phyloP scores from a whole-genome alignment of 2,113 vertebrate species.

The Periophthalmus modestus region DNA sequence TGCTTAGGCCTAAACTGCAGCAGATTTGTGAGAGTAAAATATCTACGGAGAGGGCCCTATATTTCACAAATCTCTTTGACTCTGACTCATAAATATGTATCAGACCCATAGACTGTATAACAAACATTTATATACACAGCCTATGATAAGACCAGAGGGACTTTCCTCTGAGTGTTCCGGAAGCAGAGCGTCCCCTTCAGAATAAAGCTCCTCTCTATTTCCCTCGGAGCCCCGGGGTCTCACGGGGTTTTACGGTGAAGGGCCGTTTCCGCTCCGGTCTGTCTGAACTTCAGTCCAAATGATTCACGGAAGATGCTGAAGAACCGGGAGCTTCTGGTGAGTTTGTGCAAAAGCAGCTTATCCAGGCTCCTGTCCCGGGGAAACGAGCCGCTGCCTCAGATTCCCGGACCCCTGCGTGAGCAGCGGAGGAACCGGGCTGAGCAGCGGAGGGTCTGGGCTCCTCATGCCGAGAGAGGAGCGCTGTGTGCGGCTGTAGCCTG shows the following conservation, averaged over 20 bases:
- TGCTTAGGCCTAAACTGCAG: no score
- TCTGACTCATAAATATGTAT: no score
- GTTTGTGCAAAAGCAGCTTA: constrained; percentile 43
- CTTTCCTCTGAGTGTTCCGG: not conserved
- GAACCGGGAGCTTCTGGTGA: constrained; percentile 76
- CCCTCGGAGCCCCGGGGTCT: not conserved
- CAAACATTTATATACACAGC: no score
- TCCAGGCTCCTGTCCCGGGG: rapidly evolving
- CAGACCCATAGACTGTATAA: no score
- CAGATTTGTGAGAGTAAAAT: no score
- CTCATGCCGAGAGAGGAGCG: constrained; percentile 12
- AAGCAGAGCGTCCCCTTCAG: not conserved
- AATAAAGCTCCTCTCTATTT: no score
- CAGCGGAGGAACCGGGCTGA: not conserved
- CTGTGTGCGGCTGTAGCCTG: constrained; percentile 18
- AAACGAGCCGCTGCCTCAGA: no score
- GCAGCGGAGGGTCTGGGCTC: not conserved
- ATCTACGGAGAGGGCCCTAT: no score
- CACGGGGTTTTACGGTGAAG: not conserved
- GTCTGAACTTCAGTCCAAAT: not conserved
- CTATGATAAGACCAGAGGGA: no score
- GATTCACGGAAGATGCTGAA: constrained; percentile 80
- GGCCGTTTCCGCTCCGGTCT: not conserved
- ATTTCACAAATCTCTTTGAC: no score
- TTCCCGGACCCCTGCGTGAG: no score